phyloP scores from a whole-genome alignment of 1,140 invertebrate genomes.

The Drosophila nikananu region DNA sequence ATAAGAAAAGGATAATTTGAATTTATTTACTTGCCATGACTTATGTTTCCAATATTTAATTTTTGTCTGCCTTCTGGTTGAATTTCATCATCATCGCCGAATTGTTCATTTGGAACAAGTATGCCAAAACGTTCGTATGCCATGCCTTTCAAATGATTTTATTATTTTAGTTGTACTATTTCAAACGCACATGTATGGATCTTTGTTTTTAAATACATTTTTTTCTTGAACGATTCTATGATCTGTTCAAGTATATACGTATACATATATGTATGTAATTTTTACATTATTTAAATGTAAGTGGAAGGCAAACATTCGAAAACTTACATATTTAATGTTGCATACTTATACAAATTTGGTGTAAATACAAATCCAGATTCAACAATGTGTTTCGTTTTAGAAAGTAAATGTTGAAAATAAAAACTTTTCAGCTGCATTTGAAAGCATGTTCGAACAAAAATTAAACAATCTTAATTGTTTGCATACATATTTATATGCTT shows the following conservation, averaged over 20 bases:
- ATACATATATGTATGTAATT: slow-evolving; percentile 64
- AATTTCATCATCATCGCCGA: slow-evolving; percentile 58
- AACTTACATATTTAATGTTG: not conserved
- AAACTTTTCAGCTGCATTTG: not conserved
- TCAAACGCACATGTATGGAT: not conserved
- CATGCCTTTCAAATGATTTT: slow-evolving; percentile 1
- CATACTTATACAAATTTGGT: no score
- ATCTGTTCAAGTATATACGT: slow-evolving; percentile 57
- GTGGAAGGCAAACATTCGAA: not conserved
- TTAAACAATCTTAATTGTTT: slow-evolving; percentile 40
- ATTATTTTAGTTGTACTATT: slow-evolving; percentile 3
- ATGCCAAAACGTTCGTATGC: slow-evolving; percentile 86
- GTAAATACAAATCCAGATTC: not conserved
- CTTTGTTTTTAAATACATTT: not conserved
- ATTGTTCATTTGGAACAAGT: slow-evolving; percentile 74
- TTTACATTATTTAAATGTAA: slow-evolving; percentile 82
- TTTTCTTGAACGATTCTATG: slow-evolving; percentile 21
- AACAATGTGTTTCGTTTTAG: not conserved
- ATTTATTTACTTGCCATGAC: slow-evolving; percentile 54
- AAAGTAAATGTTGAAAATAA: not conserved
- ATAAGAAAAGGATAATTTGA: no score
- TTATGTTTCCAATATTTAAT: slow-evolving; percentile 55
- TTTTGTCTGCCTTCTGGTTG: slow-evolving; percentile 26
- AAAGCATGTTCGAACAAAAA: not conserved
- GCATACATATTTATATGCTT: not conserved